phyloP scores from a whole-genome alignment of 1,140 invertebrate genomes.

The Himalopsyche phryganea region DNA sequence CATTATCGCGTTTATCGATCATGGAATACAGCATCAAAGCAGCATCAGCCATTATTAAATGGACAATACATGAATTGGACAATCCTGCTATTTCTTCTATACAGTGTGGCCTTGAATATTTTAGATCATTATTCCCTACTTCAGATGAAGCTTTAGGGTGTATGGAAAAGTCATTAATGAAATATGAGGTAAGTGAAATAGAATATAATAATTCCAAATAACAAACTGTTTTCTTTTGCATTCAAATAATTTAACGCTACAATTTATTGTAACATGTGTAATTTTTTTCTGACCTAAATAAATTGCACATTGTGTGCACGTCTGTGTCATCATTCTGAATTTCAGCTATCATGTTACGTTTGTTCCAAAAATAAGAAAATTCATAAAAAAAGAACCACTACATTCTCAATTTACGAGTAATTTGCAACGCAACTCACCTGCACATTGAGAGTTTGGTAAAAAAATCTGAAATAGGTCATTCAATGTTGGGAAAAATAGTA shows the following conservation, averaged over 20 bases:
- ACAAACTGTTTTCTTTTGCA: no score
- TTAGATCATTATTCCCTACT: conserved; percentile 46
- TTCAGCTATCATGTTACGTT: no score
- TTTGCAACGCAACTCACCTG: no score
- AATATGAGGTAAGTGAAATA: conserved; percentile 17
- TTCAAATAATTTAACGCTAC: background rate
- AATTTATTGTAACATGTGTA: no score
- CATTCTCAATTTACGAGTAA: background rate
- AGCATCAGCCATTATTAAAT: conserved; percentile 58
- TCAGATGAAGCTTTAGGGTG: conserved; percentile 13
- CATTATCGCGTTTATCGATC: conserved; percentile 12
- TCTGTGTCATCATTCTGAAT: no score
- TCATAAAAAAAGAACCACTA: background rate
- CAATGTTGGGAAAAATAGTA: no score
- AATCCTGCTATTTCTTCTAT: conserved; percentile 67
- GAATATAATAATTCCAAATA: background rate
- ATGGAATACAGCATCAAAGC: conserved; percentile 51
- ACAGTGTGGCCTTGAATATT: conserved; percentile 67
- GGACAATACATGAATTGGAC: conserved; percentile 63
- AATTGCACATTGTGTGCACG: no score
- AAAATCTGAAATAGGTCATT: no score
- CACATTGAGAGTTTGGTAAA: no score
- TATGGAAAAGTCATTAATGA: conserved; percentile 18
- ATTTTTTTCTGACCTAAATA: no score
- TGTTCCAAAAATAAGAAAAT: background rate